phyloP scores from a whole-genome alignment of 2,113 vertebrate species.

The Phoenicopterus ruber region DNA sequence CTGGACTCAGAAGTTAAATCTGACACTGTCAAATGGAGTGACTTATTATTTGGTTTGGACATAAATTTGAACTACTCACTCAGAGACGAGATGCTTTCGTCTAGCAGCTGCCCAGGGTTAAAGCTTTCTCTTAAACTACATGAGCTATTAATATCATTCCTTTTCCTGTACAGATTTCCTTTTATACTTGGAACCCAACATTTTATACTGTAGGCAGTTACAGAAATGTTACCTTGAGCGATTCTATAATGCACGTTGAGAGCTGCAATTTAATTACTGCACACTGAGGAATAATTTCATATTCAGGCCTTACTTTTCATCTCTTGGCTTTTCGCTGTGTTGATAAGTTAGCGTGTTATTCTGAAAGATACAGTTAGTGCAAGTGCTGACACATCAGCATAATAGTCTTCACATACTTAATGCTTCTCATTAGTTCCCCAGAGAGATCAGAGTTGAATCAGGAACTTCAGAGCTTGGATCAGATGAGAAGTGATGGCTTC shows the following conservation, averaged over 20 bases:
- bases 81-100: neutral
- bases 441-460: neutral
- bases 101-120: neutral
- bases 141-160: neutral
- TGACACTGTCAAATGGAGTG: neutral
- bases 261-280: conserved; percentile 20
- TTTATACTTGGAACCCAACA: neutral
- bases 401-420: neutral
- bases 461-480: neutral
- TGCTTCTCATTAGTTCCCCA: neutral
- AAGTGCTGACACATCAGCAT: neutral
- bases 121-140: neutral
- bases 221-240: neutral
- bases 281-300: neutral
- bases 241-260: neutral
- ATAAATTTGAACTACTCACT: neutral
- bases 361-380: neutral
- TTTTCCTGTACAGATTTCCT: neutral
- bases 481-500: neutral
- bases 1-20: neutral
- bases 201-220: neutral
- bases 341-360: neutral
- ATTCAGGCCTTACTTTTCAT: neutral
- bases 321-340: neutral
- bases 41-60: neutral